Base-by-base conservation (phyloP, 2,113 vertebrate species). In the Nannospalax galili region DNA sequence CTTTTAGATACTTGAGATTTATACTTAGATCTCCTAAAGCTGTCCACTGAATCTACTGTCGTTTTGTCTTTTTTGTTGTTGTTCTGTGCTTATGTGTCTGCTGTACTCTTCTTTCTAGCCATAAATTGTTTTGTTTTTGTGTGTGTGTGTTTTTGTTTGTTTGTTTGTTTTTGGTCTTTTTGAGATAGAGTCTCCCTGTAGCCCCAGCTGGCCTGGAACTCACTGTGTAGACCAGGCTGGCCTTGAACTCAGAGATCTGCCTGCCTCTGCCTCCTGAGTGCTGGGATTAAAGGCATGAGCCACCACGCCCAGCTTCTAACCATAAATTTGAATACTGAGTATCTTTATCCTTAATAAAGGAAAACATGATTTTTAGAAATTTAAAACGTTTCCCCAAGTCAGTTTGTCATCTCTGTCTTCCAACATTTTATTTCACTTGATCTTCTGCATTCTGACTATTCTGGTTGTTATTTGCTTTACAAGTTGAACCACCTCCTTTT, bases 291-390 rank as follows among this genome's bases (percentile, higher is more conserved):
- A n/a, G n/a, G n/a, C n/a, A n/a, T n/a, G n/a, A n/a, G n/a, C n/a
- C n/a, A n/a, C n/a, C n/a, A n/a, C n/a, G n/a, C n/a, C n/a, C n/a
- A n/a, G n/a, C n/a, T n/a, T n/a, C n/a, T n/a, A n/a, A n/a, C n/a
- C n/a, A n/a, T n/a, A n/a, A 17, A 7, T 62, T 80, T 93, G 74
- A 64, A 26, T 73, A 26, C 79, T 88, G n/a, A 93, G 35, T 19
- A 40, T 48, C 32, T 64, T 14, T 81, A 56, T 48, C 10, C 7
- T 40, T 79, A 67, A 67, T 56, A n/a, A 24, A 82, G 19, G 56
- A 80, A 79, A 52, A 72, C 56, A 64, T 93, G 30, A 60, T 81
- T 73, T 93, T 93, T 73, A 40, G 56, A 81, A 73, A 81, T 65
- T 81, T 56, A 81, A 65, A 84, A 74, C 22, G 80, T 64, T 88